These are phyloP conservation scores for Manacus vitellinus DNA, from an alignment of 2,113 vertebrate genomes.

Conservation along the genomic window DNA sequence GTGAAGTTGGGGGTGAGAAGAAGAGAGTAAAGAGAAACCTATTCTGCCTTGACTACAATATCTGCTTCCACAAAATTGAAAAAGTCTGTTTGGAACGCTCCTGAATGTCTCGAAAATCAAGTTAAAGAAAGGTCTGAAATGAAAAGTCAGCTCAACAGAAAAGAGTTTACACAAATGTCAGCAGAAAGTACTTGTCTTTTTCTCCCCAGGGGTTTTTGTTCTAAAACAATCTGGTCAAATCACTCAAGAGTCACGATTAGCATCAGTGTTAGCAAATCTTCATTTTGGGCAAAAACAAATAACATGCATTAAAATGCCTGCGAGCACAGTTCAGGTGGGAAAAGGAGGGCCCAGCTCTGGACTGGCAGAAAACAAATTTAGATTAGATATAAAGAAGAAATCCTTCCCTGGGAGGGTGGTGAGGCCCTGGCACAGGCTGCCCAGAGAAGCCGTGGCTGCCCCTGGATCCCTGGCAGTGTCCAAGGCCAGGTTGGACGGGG, in stretches of 20 bases:
- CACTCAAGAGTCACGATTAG: not conserved
- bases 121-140: slow-evolving; percentile 60
- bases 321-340: not conserved
- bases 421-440: not conserved
- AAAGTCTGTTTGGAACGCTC: not conserved
- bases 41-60: slow-evolving; percentile 37
- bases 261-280: slow-evolving; percentile 10
- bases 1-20: slow-evolving; percentile 24
- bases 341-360: not conserved
- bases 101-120: slow-evolving; percentile 32
- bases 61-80: slow-evolving; percentile 41
- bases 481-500: fast-evolving
- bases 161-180: slow-evolving; percentile 21
- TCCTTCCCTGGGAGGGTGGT: fast-evolving
- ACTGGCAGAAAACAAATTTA: not conserved
- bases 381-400: not conserved
- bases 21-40: slow-evolving; percentile 47
- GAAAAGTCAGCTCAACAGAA: slow-evolving; percentile 49
- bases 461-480: not conserved
- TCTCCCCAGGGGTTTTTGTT: not conserved
- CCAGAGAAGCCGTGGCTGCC: not conserved
- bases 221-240: slow-evolving; percentile 36
- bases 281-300: not conserved
- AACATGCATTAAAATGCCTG: not conserved
- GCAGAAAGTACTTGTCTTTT: not conserved